Evolutionary conservation across 2,888 invertebrate species (phyloP).

Genomic region (Nymphalis c-album): DNA sequence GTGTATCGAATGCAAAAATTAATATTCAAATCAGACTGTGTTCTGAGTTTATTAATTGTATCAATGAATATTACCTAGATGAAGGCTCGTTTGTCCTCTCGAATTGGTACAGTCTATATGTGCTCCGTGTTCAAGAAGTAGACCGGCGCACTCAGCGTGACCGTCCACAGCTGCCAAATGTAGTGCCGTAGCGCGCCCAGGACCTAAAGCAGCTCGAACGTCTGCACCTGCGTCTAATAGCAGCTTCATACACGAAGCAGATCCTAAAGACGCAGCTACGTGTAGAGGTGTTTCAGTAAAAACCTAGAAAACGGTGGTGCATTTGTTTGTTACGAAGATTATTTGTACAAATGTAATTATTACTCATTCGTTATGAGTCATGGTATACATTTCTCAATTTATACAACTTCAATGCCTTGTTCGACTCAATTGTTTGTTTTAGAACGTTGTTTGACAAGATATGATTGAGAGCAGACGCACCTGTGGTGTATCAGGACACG

Average conservation of each 20-base stretch:
- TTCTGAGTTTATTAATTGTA: too few relatives aligned
- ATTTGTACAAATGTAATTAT: neutral
- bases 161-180: constrained; percentile 95
- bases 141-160: constrained; percentile 87
- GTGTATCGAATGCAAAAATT: too few relatives aligned
- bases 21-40: too few relatives aligned
- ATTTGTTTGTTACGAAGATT: neutral
- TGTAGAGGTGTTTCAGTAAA: constrained; percentile 93
- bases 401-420: constrained; percentile 11
- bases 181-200: constrained; percentile 88
- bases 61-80: constrained; percentile 76
- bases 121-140: constrained; percentile 88
- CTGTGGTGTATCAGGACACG: constrained; percentile 91
- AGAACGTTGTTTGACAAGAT: constrained; percentile 27
- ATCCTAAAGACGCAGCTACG: constrained; percentile 89
- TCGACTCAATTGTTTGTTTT: constrained; percentile 8
- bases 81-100: constrained; percentile 90
- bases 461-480: constrained; percentile 61
- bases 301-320: constrained; percentile 70
- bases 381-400: constrained; percentile 6
- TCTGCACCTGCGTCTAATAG: constrained; percentile 90
- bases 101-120: constrained; percentile 88
- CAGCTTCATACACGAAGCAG: constrained; percentile 85
- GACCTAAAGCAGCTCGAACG: constrained; percentile 87
- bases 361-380: neutral